Base-by-base conservation (phyloP, 2,113 vertebrate species). In the Phyllopteryx taeniolatus region DNA sequence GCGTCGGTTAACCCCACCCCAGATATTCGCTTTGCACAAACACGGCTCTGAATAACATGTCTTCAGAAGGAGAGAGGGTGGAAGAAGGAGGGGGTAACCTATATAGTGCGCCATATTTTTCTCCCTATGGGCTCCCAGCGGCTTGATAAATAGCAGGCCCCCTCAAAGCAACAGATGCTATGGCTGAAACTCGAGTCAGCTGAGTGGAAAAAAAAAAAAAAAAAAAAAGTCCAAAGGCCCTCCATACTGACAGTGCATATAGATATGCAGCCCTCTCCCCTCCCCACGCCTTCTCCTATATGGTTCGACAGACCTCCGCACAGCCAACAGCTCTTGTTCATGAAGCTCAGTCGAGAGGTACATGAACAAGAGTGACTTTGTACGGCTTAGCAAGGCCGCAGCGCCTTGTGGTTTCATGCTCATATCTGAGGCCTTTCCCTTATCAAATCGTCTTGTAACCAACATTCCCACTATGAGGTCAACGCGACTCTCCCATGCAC, bases 111-210 rank as follows among this genome's bases (percentile, higher is more conserved):
- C 70, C 66, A 71, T 87, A 84, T 83, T 85, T 82, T 73, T 83
- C 80, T 81, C 78, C 81, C 74, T 80, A 70, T 80, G 75, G 72
- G 74, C 75, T 88, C 83, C 81, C 81, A 78, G 79, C 86, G 83
- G 79, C 64, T 89, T 91, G 90, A 91, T 89, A 84, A 90, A 90
- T 88, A 83, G 83, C 86, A 88, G 86, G 75, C 85, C 83, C 77
- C 87, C 86, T 84, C 81, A 82, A 84, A 91, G 86, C 85, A 91
- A 88, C 90, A 90, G 86, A 91, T 89, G 89, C 88, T 81, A 72
- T 71, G 51, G 75, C 86, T 90, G 85, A 86, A 85, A 86, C 78
- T 73, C 77, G 76, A 80, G 79, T 80, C 85, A 82, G 83, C 77
- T 57, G 71, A 31, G 60, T 71, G 62, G 67, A 78, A 81, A 72